Percentiles rank a stretch among this genome's conserved stretches.
Conservation (phyloP, 2,113 vertebrate species). For the Philantomba maxwellii region DNA sequence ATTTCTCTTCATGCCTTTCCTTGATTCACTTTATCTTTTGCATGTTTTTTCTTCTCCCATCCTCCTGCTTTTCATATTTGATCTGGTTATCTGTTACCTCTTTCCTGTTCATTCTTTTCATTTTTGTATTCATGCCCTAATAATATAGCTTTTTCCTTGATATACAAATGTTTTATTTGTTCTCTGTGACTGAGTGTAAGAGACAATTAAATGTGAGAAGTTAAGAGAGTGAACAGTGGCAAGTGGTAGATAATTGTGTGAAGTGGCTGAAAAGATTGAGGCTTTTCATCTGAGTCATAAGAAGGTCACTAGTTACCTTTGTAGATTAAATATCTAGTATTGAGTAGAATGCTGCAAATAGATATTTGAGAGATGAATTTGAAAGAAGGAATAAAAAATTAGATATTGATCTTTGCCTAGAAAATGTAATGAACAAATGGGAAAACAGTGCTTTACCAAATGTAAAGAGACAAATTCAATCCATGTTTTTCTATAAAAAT, state of each 20-base stretch:
- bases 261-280: background rate
- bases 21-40: background rate
- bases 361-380: background rate
- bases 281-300: background rate
- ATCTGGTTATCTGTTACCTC: background rate
- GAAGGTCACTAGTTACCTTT: background rate
- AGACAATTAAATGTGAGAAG: background rate
- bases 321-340: background rate
- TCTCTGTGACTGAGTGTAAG: background rate
- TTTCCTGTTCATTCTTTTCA: background rate
- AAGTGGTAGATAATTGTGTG: background rate
- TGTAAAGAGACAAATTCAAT: background rate
- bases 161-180: background rate
- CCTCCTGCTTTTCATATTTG: background rate
- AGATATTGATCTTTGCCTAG: background rate
- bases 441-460: background rate
- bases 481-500: background rate
- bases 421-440: background rate
- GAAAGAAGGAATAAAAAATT: background rate
- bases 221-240: background rate
- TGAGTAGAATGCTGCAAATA: background rate
- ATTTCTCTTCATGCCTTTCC: background rate
- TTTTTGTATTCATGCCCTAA: background rate
- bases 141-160: background rate
- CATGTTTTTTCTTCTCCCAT: background rate